Percentiles rank a stretch among this genome's conserved stretches.
Evolutionary conservation across 53 echinoderm and acorn worm genomes (phyloP).

Genomic region (Arbacia lixula): DNA sequence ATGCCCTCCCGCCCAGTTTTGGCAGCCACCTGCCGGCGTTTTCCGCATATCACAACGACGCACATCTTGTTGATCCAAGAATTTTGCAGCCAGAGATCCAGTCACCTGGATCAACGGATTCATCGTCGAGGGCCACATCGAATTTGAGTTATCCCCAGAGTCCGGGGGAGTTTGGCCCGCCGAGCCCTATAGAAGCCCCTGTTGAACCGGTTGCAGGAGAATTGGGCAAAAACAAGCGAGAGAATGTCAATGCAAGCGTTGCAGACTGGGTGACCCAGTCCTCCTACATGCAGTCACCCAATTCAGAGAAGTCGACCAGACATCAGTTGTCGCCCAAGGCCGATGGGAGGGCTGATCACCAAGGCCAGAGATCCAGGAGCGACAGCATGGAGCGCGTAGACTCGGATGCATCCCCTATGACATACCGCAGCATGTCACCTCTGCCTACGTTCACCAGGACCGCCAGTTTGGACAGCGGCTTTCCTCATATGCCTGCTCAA

Average conservation of each 20-base stretch:
- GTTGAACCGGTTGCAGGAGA: constrained; percentile 32
- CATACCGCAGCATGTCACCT: constrained; percentile 61
- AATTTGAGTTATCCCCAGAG: constrained; percentile 46
- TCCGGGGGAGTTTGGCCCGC: constrained; percentile 36
- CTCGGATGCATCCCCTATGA: constrained; percentile 47
- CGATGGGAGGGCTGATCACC: not conserved
- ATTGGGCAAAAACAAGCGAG: constrained; percentile 29
- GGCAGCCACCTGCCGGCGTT: constrained; percentile 31
- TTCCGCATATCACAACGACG: constrained; percentile 19
- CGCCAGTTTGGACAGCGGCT: constrained; percentile 80
- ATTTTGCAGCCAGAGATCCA: constrained; percentile 13
- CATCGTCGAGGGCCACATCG: constrained; percentile 51
- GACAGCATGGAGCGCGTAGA: constrained; percentile 46
- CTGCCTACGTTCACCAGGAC: constrained; percentile 60
- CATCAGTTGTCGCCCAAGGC: constrained; percentile 22
- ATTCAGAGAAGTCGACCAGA: constrained; percentile 2
- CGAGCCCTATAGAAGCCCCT: constrained; percentile 45
- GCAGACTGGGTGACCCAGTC: constrained; percentile 93
- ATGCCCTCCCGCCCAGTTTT: constrained; percentile 24
- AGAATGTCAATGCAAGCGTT: constrained; percentile 71
- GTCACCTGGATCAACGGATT: constrained; percentile 61
- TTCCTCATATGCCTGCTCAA: constrained; percentile 22
- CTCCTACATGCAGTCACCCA: constrained; percentile 46
- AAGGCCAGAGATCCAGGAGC: not conserved
- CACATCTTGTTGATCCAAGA: constrained; percentile 19